Evolutionary conservation across 2,888 invertebrate species (phyloP), one percentile per base, ranked within the genome.

Genomic region (Nomada hirtipes): DNA sequence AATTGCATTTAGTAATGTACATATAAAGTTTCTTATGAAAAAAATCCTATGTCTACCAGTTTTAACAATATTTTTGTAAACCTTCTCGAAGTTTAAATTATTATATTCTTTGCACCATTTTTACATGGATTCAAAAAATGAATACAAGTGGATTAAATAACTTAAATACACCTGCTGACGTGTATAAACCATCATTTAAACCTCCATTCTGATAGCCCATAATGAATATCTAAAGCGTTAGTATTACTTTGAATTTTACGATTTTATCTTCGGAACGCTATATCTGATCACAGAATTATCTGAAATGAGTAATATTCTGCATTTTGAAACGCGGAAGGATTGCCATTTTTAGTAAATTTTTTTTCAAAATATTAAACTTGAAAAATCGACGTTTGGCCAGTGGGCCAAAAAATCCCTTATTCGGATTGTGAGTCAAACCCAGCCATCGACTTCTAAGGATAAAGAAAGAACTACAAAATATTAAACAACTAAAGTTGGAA

Each of bases 331-430:
- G 2, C 23, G 2, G 55, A 55, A 55, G 55, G 55, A 26, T 26
- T 1, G 47, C 11, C 47, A 47, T 2, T 47, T 3, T 47, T 13
- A 13, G 11, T 2, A 47, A 55, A 23, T 0, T 23, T 9, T 26
- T 20, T 55, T 11, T 55, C 7, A 11, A 55, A 23, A 55, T 55
- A 26, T 26, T 55, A 23, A 55, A 26, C 26, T 55, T 23, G 23
- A 55, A 55, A 55, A 26, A 55, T 55, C 26, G 55, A 55, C 55
- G 4, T n/a, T 55, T 55, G 55, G 55, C 55, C 55, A 29, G 29
- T 29, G 29, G 4, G 29, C 0, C 29, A 29, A 29, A 4, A 29
- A 29, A 4, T 29, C 29, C 29, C 29, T 29, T 29, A 29, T 29
- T 29, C 29, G 3, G 29, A 29, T 29, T 29, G 29, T 29, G 29